Conservation (phyloP, 2,888 invertebrate genomes). For the Melanotus villosus region DNA sequence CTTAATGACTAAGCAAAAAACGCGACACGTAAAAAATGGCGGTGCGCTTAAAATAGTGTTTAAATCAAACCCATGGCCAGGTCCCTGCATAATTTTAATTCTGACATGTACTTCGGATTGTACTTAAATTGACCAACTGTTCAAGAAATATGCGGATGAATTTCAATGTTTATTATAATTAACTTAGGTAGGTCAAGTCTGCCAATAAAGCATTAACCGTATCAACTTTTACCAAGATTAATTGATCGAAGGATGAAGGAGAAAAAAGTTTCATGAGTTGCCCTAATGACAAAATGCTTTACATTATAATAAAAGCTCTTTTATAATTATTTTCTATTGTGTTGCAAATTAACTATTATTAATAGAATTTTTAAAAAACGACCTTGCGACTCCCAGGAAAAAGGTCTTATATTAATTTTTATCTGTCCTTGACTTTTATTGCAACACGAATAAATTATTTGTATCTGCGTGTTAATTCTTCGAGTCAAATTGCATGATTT, state of each 20-base stretch:
- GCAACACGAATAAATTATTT: conserved; percentile 31
- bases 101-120: background rate
- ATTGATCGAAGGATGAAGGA: background rate
- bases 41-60: background rate
- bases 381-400: conserved; percentile 35
- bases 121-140: background rate
- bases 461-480: conserved; percentile 28
- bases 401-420: conserved; percentile 34
- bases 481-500: conserved; percentile 33
- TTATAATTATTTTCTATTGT: conserved; percentile 33
- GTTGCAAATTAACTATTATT: conserved; percentile 20
- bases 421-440: conserved; percentile 39
- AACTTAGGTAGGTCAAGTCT: conserved; percentile 24
- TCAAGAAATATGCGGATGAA: conserved; percentile 17
- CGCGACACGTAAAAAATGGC: background rate
- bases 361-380: conserved; percentile 19
- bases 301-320: conserved; percentile 5
- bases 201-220: conserved; percentile 12
- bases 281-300: background rate
- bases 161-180: conserved; percentile 25
- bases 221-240: conserved; percentile 13
- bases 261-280: conserved; percentile 4
- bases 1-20: conserved; percentile 9
- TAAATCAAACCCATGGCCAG: background rate
- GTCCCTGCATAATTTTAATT: conserved; percentile 2